These are phyloP conservation scores for Peromyscus polionotus DNA, from an alignment of 2,113 vertebrate genomes.

Conservation along the genomic window DNA sequence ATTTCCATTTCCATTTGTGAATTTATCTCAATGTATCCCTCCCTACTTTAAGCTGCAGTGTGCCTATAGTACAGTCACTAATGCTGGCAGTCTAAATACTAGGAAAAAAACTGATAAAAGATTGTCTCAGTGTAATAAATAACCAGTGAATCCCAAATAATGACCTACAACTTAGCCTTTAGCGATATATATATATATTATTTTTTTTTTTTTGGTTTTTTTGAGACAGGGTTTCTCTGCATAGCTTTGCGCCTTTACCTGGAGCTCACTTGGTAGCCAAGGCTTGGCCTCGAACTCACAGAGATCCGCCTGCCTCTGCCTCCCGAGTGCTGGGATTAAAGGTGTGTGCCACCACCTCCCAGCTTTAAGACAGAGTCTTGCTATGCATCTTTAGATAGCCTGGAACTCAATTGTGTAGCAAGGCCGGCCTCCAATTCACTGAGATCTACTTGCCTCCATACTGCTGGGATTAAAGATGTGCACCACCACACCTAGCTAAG, in stretches of 20 bases:
- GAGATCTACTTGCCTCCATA: background rate
- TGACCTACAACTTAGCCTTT: constrained; percentile 19
- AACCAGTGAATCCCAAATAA: constrained; percentile 28
- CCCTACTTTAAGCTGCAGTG: background rate
- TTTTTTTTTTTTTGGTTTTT: no score
- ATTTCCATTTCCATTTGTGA: background rate
- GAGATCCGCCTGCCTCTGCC: no score
- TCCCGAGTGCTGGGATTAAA: no score
- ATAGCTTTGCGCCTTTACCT: no score
- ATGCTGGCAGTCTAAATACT: background rate
- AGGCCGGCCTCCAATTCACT: background rate
- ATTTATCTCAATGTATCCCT: background rate
- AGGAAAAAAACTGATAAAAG: background rate
- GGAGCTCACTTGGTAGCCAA: no score
- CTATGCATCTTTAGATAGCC: background rate
- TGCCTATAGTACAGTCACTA: background rate
- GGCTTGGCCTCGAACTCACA: no score
- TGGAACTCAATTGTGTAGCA: background rate
- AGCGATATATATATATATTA: background rate
- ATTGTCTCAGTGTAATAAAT: constrained; percentile 20
- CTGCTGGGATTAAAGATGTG: background rate
- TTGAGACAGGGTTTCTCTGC: no score
- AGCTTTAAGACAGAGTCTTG: no score
- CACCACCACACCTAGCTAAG: background rate
- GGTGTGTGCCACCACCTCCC: no score